Evolutionary conservation across 2,888 invertebrate genomes (phyloP).

Genomic region (Microplitis deprimator): DNA sequence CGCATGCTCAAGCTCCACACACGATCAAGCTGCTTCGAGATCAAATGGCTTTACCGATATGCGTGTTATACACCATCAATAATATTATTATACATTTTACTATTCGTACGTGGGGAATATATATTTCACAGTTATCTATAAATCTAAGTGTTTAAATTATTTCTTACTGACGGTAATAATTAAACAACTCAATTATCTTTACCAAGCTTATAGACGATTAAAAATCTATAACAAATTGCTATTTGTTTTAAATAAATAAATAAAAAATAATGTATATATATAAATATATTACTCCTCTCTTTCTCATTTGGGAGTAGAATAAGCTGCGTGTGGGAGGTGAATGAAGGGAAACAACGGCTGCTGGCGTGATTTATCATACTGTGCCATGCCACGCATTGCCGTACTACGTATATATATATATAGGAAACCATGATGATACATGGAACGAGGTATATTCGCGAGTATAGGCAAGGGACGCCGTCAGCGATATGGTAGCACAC

Average conservation of each 20-base stretch:
- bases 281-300: not conserved
- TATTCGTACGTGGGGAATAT: conserved; percentile 65
- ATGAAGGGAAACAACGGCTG: conserved; percentile 67
- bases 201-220: not conserved
- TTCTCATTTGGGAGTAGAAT: conserved; percentile 28
- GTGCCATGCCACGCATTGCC: conserved; percentile 58
- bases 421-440: conserved; percentile 67
- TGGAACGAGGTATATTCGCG: conserved; percentile 47
- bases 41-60: conserved; percentile 72
- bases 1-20: not conserved
- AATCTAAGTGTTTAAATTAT: conserved; percentile 51
- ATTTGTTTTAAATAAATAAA: not conserved
- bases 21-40: conserved; percentile 59
- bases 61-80: conserved; percentile 65
- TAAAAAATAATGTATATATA: too few relatives aligned
- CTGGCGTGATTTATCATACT: conserved; percentile 69
- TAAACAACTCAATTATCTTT: not conserved
- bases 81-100: conserved; percentile 62
- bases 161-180: conserved; percentile 29
- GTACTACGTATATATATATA: conserved; percentile 59
- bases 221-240: too few relatives aligned
- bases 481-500: conserved; percentile 12
- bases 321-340: conserved; percentile 57
- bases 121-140: not conserved
- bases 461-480: conserved; percentile 1